Conservation (phyloP, 37 sponge, comb jelly and placozoan genomes). For the Axinella damicornis region DNA sequence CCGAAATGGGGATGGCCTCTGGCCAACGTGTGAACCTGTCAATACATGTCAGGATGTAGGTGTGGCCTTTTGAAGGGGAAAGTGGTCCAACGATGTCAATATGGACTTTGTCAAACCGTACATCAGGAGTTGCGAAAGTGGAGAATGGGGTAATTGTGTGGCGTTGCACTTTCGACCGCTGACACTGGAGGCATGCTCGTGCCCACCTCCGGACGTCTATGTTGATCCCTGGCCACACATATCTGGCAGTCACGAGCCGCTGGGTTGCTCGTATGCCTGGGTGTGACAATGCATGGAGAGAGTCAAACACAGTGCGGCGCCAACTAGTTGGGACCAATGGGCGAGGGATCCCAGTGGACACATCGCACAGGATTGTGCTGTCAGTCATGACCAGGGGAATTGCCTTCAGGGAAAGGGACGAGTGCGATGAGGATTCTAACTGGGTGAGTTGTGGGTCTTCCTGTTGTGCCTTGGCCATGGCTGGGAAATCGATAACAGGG, state of each 20-base stretch:
- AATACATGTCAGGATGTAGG: conserved; percentile 64
- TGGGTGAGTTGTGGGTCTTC: neutral
- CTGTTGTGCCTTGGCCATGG: conserved; percentile 1
- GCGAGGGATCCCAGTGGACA: conserved; percentile 31
- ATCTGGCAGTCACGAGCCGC: too few species aligned
- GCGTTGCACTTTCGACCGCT: conserved; percentile 52
- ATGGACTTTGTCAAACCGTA: conserved; percentile 58
- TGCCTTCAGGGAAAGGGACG: conserved; percentile 27
- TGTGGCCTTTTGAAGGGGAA: conserved; percentile 50
- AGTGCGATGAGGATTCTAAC: neutral
- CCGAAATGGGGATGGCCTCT: conserved; percentile 46
- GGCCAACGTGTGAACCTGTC: conserved; percentile 64
- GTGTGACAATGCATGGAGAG: conserved; percentile 50
- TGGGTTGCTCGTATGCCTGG: neutral
- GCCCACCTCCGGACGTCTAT: conserved; percentile 52
- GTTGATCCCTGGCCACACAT: conserved; percentile 57
- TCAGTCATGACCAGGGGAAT: conserved; percentile 11
- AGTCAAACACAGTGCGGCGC: conserved; percentile 34
- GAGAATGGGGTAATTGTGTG: conserved; percentile 57
- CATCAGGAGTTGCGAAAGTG: conserved; percentile 47
- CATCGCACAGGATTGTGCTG: conserved; percentile 47
- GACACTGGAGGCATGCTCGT: conserved; percentile 50
- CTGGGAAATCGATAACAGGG: neutral
- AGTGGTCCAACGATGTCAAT: conserved; percentile 69
- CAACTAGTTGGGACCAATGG: conserved; percentile 48